A percentile compares a stretch with the other conserved stretches of the same genome.
Evolutionary conservation across 2,888 invertebrate genomes (phyloP).

Genomic region (Acronicta alni): DNA sequence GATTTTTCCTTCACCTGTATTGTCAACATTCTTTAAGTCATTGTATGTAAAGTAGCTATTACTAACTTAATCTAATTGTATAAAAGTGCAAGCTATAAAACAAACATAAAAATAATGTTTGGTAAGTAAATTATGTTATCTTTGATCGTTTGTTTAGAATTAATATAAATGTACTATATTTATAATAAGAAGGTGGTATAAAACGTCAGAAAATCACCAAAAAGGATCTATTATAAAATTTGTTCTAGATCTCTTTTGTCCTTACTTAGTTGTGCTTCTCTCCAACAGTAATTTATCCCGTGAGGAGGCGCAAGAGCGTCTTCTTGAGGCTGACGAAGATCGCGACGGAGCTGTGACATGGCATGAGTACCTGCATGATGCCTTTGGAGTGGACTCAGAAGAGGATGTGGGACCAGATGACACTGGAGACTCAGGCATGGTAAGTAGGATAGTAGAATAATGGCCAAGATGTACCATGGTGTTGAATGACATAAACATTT

Average conservation of each 20-base stretch:
- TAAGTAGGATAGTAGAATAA: constrained; percentile 34
- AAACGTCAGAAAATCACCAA: background rate
- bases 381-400: constrained; percentile 93
- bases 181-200: no score
- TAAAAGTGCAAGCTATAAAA: no score
- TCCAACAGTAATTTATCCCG: constrained; percentile 92
- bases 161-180: no score
- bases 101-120: no score
- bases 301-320: constrained; percentile 95
- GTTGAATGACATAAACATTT: background rate
- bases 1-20: no score
- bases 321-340: constrained; percentile 96
- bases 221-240: background rate
- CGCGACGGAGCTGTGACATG: constrained; percentile 95
- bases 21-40: no score
- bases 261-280: background rate
- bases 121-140: no score
- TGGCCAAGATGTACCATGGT: background rate
- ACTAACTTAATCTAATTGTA: no score
- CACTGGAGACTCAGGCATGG: constrained; percentile 84
- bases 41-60: no score
- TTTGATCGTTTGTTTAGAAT: no score
- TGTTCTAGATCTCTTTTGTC: background rate
- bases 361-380: constrained; percentile 96
- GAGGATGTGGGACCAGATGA: constrained; percentile 87